Base-by-base conservation (phyloP, 1,140 invertebrate species). In the Paralvinella palmiformis region DNA sequence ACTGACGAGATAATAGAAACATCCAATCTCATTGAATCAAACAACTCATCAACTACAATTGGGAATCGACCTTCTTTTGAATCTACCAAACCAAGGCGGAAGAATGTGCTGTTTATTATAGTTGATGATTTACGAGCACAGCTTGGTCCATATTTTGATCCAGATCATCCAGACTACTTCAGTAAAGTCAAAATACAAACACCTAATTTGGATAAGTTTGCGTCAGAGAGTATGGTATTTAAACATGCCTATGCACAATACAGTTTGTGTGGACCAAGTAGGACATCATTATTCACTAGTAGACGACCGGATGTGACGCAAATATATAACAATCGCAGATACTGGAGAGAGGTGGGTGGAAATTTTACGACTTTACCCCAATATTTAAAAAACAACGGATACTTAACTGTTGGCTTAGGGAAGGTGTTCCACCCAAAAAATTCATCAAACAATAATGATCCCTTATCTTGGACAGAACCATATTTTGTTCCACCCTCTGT, bases 111-210 rank as follows among this genome's bases (percentile, higher is more conserved):
- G 57, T 83, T 94, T 67, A 85, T 94, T 64, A 82, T 92, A 50
- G 83, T 90, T 33, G 91, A 94, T 75, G 91, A 94, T 79, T 81
- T 93, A 58, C 84, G 90, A 72, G 87, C 89, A 67, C 79, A 85
- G 15, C 71, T 91, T 45, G 85, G 86, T 20, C 84, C 83, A 67
- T 89, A 87, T 75, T 83, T 84, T 71, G 85, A 91, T 7, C n/a
- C n/a, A n/a, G 80, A 85, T 52, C 10, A n/a, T n/a, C 88, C 88
- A 72, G 27, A 57, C 13, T 7, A 57, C 13, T 41, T 41, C 37
- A 10, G 20, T 31, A 59, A 73, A 29, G 37, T 70, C 24, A 83
- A 85, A 71, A 85, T 91, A 7, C 80, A 85, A 52, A 90, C 91
- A 20, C 90, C 90, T 6, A 88, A 91, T 75, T 86, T 93, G 69